Conservation (phyloP, 1,140 invertebrate species). For the Sminthurides bifidus region DNA sequence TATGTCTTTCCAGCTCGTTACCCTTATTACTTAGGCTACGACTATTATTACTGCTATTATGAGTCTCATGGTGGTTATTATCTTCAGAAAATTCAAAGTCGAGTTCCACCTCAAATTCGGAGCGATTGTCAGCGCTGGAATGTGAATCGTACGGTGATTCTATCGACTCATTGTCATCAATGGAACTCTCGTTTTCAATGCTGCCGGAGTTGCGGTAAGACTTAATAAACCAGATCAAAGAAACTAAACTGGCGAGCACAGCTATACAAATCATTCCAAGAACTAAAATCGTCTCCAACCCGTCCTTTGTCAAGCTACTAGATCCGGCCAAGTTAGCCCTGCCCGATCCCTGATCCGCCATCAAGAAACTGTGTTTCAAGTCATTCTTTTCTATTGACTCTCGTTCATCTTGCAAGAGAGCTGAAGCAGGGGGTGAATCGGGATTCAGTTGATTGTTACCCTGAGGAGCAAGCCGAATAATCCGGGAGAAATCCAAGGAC, state of each 20-base stretch:
- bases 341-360: neutral
- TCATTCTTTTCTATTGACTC: neutral
- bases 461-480: constrained; percentile 23
- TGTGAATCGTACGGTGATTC: constrained; percentile 2
- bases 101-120: constrained; percentile 29
- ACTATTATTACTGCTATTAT: neutral
- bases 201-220: constrained; percentile 10
- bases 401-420: constrained; percentile 10
- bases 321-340: neutral
- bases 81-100: constrained; percentile 32
- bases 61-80: constrained; percentile 6
- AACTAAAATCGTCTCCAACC: constrained; percentile 25
- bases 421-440: constrained; percentile 5
- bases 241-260: constrained; percentile 24
- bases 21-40: no score
- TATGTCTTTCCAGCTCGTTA: no score
- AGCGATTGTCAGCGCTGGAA: constrained; percentile 17
- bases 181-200: neutral
- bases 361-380: no score
- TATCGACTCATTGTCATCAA: constrained; percentile 11
- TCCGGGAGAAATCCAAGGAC: constrained; percentile 26
- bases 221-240: constrained; percentile 28
- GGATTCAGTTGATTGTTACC: constrained; percentile 21
- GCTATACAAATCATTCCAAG: constrained; percentile 30
- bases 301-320: constrained; percentile 13